Evolutionary conservation across 1,140 invertebrate species (phyloP).

Genomic region (Calycopis cecrops): DNA sequence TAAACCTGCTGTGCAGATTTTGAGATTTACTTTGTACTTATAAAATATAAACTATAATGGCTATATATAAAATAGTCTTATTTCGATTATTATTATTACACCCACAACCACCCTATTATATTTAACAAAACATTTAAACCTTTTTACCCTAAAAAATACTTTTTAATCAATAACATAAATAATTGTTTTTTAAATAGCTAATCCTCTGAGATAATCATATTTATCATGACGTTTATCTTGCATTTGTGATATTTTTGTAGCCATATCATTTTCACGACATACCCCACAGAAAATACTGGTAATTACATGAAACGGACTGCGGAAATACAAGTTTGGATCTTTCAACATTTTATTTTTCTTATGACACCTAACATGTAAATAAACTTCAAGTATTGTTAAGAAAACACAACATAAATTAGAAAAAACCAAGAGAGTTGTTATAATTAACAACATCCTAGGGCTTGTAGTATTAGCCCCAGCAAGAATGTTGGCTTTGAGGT

Average conservation of each 20-base stretch:
- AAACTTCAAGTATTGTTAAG: conserved; percentile 48
- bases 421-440: conserved; percentile 47
- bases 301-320: conserved; percentile 56
- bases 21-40: no score
- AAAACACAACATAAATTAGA: conserved; percentile 41
- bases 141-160: not conserved
- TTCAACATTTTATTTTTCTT: conserved; percentile 51
- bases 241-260: conserved; percentile 47
- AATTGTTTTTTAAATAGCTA: conserved; percentile 15
- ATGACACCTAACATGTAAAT: conserved; percentile 53
- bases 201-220: conserved; percentile 49
- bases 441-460: conserved; percentile 44
- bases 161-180: not conserved
- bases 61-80: no score
- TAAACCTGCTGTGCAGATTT: no score
- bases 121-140: not conserved
- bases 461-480: conserved; percentile 48
- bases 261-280: conserved; percentile 48
- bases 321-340: conserved; percentile 48
- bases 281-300: conserved; percentile 57
- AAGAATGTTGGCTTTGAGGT: conserved; percentile 49
- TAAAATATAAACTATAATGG: no score
- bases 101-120: no score
- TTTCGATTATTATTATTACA: no score
- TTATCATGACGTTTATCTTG: conserved; percentile 50